Evolutionary conservation across 2,113 vertebrate species (phyloP).

Genomic region (western clawed frog (Xenopus tropicalis)): DNA sequence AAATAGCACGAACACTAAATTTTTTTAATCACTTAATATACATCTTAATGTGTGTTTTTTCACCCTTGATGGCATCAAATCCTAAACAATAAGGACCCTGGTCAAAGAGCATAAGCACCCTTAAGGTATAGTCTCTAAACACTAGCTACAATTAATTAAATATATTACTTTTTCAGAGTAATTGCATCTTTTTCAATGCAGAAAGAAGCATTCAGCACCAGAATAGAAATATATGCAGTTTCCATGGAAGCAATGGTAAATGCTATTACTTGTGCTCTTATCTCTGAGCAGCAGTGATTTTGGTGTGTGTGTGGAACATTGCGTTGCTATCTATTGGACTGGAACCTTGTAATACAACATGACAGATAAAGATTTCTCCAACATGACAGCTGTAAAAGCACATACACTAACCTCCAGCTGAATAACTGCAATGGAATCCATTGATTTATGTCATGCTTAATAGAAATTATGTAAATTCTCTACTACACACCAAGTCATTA

Average conservation of each 20-base stretch:
- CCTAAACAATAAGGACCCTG: too few species aligned
- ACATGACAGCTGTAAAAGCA: conserved; percentile 37
- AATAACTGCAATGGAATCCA: conserved; percentile 22
- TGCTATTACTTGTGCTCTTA: conserved; percentile 43
- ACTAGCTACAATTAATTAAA: conserved; percentile 38
- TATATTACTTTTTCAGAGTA: conserved; percentile 28
- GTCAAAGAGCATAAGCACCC: neutral
- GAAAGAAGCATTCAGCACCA: neutral
- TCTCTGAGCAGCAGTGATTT: conserved; percentile 35
- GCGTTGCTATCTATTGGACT: conserved; percentile 25
- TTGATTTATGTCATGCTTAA: conserved; percentile 27
- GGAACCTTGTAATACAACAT: conserved; percentile 41
- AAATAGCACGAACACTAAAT: too few species aligned
- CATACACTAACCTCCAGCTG: conserved; percentile 21
- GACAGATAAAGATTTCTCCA: conserved; percentile 45
- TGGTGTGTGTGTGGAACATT: conserved; percentile 26
- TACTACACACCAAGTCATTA: neutral
- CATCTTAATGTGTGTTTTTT: too few species aligned
- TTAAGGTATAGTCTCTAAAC: conserved; percentile 13
- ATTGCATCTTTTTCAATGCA: conserved; percentile 28
- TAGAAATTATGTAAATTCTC: conserved; percentile 35
- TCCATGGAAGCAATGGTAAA: conserved; percentile 28
- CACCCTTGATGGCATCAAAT: too few species aligned
- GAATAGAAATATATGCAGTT: conserved; percentile 43
- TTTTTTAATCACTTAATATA: too few species aligned